A percentile compares a stretch with the other conserved stretches of the same genome.
phyloP scores from a whole-genome alignment of 2,888 invertebrate species.

The Lithophane semibrunnea region DNA sequence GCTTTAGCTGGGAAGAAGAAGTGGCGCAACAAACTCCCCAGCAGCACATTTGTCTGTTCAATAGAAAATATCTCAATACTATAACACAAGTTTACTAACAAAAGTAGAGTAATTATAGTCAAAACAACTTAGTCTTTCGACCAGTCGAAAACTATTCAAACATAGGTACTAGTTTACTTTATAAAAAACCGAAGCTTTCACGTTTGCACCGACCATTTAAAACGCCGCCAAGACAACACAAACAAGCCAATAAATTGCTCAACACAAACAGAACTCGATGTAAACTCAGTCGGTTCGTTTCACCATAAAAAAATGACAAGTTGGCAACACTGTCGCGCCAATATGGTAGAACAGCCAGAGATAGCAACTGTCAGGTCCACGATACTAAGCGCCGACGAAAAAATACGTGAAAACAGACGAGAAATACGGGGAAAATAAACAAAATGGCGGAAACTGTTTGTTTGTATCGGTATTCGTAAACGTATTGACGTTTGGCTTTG shows the following conservation, averaged over 20 bases:
- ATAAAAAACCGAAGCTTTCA: neutral
- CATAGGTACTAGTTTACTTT: neutral
- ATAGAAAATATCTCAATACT: no score
- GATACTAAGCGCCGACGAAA: conserved; percentile 66
- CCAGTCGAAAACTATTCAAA: neutral
- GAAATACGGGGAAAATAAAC: conserved; percentile 58
- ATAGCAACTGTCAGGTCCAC: conserved; percentile 72
- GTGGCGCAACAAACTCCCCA: no score
- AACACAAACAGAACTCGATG: conserved; percentile 43
- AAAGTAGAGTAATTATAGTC: no score
- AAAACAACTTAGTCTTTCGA: no score
- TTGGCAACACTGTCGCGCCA: conserved; percentile 66
- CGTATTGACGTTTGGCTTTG: conserved; percentile 46
- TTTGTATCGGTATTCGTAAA: conserved; percentile 33
- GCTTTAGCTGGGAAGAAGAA: no score
- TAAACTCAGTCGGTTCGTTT: conserved; percentile 42
- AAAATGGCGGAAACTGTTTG: conserved; percentile 39
- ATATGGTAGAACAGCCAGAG: conserved; percentile 69
- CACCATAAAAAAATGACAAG: conserved; percentile 62
- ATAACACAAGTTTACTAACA: no score
- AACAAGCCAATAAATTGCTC: conserved; percentile 58
- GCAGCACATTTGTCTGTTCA: no score
- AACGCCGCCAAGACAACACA: conserved; percentile 40
- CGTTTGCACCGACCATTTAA: conserved; percentile 18
- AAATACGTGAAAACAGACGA: conserved; percentile 58